phyloP scores from a whole-genome alignment of 2,113 vertebrate species.

The Gallinago media region DNA sequence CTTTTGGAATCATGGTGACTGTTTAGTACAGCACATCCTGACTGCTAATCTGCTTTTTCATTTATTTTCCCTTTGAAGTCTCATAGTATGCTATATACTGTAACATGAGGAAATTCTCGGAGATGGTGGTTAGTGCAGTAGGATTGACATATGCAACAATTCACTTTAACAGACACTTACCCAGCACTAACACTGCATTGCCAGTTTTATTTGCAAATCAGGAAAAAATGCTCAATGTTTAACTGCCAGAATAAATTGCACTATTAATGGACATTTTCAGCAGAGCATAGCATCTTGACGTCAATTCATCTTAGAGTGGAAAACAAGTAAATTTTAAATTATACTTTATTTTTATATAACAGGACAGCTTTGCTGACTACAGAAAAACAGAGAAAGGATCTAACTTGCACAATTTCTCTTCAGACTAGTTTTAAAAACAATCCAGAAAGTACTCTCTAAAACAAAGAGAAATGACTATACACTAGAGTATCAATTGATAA shows the following conservation, averaged over 20 bases:
- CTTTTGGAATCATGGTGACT: background rate
- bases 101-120: background rate
- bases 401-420: background rate
- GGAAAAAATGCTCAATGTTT: slow-evolving; percentile 1
- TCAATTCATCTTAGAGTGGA: background rate
- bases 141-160: background rate
- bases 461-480: background rate
- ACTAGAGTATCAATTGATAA: background rate
- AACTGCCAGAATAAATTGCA: slow-evolving; percentile 46
- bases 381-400: background rate
- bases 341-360: background rate
- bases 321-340: slow-evolving; percentile 24
- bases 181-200: background rate
- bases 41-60: background rate
- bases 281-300: background rate
- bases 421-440: background rate
- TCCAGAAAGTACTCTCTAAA: background rate
- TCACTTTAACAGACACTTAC: slow-evolving; percentile 29
- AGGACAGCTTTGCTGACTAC: slow-evolving; percentile 5
- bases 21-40: background rate
- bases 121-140: background rate
- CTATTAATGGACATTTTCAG: slow-evolving; percentile 39
- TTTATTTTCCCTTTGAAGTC: background rate
- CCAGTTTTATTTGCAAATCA: slow-evolving; percentile 24
- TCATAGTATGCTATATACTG: background rate